Base-by-base conservation (phyloP, 2,113 vertebrate genomes). In the Piprites chloris region DNA sequence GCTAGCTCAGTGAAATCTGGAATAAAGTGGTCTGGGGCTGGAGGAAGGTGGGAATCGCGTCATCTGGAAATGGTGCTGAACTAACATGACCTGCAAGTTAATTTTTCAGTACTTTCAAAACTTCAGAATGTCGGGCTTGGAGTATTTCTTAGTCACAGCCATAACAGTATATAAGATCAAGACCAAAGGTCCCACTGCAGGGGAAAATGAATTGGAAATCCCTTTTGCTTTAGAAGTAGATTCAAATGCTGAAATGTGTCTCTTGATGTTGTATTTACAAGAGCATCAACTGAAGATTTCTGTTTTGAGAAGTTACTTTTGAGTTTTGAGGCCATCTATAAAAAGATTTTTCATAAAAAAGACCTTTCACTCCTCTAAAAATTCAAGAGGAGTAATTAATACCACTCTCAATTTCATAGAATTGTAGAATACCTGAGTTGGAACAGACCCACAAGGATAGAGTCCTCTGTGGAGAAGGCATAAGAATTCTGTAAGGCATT, bases 151-250 rank as follows among this genome's bases (percentile, higher is more conserved):
- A 42, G 50, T 87, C 30, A 47, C 20, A 44, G 2, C 19, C 16
- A 5, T 46, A 87, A 52, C 0, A 1, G 11, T 68, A 7, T 22
- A 0, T n/a, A 53, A 69, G n/a, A 76, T 35, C 3, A 33, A 73
- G 39, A 61, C 12, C 24, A 56, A 75, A 91, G 17, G 30, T 85
- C 26, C 44, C 13, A 19, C 28, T 19, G 5, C 7, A 66, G 6
- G 22, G 52, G 4, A 8, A 39, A 77, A 46, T 41, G 65, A 7
- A 39, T 5, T 5, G 39, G 8, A 72, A 80, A 35, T 66, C 6
- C 5, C 4, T 46, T 53, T 33, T 22, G 8, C 24, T 75, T 61
- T 58, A 61, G 22, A 75, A 73, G 58, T 61, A 42, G 15, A 49
- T 83, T 83, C 2, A 14, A 32, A 62, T 7, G 5, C 39, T 58